Evolutionary conservation across 2,888 invertebrate genomes (phyloP).

Genomic region (Amblyteles armatorius): DNA sequence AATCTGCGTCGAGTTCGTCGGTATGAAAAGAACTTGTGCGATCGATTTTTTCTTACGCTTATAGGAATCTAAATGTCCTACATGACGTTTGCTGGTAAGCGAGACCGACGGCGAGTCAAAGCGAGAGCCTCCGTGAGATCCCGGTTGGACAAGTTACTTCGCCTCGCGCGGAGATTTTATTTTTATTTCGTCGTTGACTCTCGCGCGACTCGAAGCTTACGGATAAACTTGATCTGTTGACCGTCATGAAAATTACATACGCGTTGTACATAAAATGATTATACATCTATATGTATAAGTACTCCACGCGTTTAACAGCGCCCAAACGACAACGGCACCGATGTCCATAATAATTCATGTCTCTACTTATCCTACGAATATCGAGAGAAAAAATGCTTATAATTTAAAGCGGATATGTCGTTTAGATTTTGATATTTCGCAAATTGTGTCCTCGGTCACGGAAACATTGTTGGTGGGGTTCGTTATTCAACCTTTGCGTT

Average conservation of each 20-base stretch:
- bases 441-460: slow-evolving; percentile 47
- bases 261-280: slow-evolving; percentile 49
- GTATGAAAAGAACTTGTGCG: slow-evolving; percentile 33
- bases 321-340: slow-evolving; percentile 14
- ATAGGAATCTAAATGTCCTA: slow-evolving; percentile 34
- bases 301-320: slow-evolving; percentile 18
- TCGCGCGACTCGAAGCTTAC: slow-evolving; percentile 21
- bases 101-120: background rate
- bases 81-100: slow-evolving; percentile 30
- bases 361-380: slow-evolving; percentile 60
- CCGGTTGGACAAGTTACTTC: background rate
- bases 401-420: slow-evolving; percentile 66
- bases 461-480: slow-evolving; percentile 21
- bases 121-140: background rate
- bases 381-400: slow-evolving; percentile 58
- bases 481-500: background rate
- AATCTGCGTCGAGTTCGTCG: slow-evolving; percentile 23
- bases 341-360: slow-evolving; percentile 34
- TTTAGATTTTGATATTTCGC: slow-evolving; percentile 61
- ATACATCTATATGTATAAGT: slow-evolving; percentile 43
- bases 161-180: background rate
- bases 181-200: background rate
- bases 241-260: slow-evolving; percentile 41
- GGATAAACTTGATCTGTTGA: slow-evolving; percentile 13
- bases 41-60: slow-evolving; percentile 33